phyloP scores from a whole-genome alignment of 2,797 vertebrate species.

The Myiothlypis chrysogaster region DNA sequence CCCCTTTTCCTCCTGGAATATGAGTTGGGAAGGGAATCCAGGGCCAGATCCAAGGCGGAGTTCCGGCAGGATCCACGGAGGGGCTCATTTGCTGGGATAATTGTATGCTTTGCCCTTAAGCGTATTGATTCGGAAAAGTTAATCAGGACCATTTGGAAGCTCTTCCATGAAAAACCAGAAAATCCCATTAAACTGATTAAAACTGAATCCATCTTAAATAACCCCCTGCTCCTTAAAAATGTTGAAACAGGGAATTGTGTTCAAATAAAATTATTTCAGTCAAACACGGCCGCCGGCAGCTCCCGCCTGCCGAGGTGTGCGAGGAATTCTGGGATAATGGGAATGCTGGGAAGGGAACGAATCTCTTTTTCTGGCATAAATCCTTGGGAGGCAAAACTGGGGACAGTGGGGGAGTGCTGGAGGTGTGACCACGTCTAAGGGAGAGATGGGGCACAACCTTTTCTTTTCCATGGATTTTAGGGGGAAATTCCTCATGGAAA shows the following conservation, averaged over 20 bases:
- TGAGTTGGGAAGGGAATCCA: rapidly evolving
- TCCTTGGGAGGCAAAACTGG: too few species aligned
- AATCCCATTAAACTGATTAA: slow-evolving; percentile 72
- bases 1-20: rapidly evolving
- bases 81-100: slow-evolving; percentile 62
- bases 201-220: slow-evolving; percentile 67
- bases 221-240: slow-evolving; percentile 64
- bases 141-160: slow-evolving; percentile 69
- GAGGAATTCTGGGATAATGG: rapidly evolving
- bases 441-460: too few species aligned
- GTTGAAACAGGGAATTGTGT: slow-evolving; percentile 66
- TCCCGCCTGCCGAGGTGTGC: rapidly evolving
- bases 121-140: slow-evolving; percentile 70
- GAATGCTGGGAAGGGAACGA: rapidly evolving
- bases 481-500: not conserved
- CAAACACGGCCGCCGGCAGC: slow-evolving; percentile 22
- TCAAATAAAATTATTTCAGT: slow-evolving; percentile 73
- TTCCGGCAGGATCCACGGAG: not conserved
- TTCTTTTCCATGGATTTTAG: not conserved
- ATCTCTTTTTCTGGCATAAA: not conserved
- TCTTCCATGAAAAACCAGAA: slow-evolving; percentile 50
- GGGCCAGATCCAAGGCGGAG: not conserved
- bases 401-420: not conserved
- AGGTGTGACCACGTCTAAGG: rapidly evolving
- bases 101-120: slow-evolving; percentile 68